Conservation (phyloP, 2,888 invertebrate species). For the Philonicus albiceps region DNA sequence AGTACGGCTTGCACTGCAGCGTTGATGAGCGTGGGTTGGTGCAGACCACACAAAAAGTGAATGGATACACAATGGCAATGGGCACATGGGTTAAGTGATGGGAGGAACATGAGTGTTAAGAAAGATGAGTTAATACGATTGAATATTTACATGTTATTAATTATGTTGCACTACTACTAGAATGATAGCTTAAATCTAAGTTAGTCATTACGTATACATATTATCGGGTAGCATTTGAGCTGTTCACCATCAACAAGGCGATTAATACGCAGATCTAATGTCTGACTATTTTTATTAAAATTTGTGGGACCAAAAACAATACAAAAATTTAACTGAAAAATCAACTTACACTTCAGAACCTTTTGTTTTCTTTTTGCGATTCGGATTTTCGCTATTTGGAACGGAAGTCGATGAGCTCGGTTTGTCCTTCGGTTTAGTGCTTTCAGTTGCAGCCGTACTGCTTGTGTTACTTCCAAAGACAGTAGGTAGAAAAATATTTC, state of each 20-base stretch:
- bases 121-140: constrained; percentile 1
- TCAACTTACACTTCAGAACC: constrained; percentile 74
- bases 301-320: not conserved
- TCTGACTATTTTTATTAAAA: not conserved
- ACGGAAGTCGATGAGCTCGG: constrained; percentile 7
- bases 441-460: constrained; percentile 57
- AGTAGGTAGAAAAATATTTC: constrained; percentile 78
- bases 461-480: constrained; percentile 49
- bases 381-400: constrained; percentile 34
- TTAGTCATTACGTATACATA: not conserved
- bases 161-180: not conserved
- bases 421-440: constrained; percentile 49
- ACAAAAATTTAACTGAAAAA: not conserved
- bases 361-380: constrained; percentile 67
- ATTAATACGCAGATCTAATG: not conserved
- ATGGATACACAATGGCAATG: not conserved
- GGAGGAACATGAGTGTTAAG: not conserved
- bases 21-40: not conserved
- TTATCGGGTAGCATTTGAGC: not conserved
- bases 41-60: not conserved
- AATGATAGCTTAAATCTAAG: not conserved
- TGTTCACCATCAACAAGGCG: not conserved
- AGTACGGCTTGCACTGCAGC: constrained; percentile 40
- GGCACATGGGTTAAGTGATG: not conserved
- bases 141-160: not conserved